These are phyloP conservation scores for Exaiptasia diaphana DNA, from an alignment of 64 coral and sea anemone species.

Conservation along the genomic window DNA sequence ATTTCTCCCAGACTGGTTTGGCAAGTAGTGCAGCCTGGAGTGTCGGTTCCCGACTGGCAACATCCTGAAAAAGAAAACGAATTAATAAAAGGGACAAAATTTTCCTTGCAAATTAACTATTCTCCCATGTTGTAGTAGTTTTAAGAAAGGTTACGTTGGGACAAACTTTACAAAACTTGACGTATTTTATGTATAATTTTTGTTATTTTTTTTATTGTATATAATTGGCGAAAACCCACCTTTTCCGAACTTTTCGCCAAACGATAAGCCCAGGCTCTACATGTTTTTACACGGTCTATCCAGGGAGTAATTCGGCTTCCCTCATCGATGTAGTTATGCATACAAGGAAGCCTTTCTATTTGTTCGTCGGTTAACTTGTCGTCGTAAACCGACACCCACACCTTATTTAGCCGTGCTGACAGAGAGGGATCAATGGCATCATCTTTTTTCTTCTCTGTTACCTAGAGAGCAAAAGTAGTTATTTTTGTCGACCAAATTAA, in stretches of 20 bases:
- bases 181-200: not conserved
- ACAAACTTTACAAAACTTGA: too few relatives aligned
- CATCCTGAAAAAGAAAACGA: not conserved
- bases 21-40: slow-evolving; percentile 28
- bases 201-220: not conserved
- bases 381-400: not conserved
- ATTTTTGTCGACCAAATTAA: not conserved
- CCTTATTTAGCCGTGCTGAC: not conserved
- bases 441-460: not conserved
- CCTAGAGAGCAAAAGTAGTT: not conserved
- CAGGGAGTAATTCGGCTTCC: not conserved
- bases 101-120: not conserved
- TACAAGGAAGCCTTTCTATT: not conserved
- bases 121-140: not conserved
- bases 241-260: not conserved
- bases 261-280: not conserved
- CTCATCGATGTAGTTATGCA: not conserved
- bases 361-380: not conserved
- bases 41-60: not conserved
- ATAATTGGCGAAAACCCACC: not conserved
- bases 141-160: not conserved
- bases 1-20: not conserved
- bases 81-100: not conserved
- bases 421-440: too few relatives aligned
- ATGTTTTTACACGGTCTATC: not conserved